phyloP scores from a whole-genome alignment of 2,113 vertebrate species.

The Petaurus breviceps region DNA sequence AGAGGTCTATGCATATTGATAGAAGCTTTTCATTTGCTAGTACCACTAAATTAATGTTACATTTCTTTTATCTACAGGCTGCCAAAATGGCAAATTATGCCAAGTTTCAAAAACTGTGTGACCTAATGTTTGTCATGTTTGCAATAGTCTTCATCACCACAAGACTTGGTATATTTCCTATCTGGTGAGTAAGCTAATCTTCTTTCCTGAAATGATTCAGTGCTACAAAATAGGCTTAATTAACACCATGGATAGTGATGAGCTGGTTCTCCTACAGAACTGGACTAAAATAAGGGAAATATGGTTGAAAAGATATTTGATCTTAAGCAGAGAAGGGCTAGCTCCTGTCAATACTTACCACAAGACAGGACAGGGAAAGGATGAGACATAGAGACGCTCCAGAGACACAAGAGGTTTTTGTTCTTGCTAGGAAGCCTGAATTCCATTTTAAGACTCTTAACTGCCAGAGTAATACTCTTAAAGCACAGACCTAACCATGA shows the following conservation, averaged over 20 bases:
- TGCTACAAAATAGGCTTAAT: not conserved
- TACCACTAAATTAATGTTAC: conserved; percentile 67
- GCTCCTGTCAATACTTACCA: not conserved
- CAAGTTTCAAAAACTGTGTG: conserved; percentile 98
- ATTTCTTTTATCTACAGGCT: conserved; percentile 88
- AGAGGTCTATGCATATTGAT: conserved; percentile 44
- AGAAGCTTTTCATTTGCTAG: conserved; percentile 62
- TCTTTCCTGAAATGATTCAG: conserved; percentile 51
- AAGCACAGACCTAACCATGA: not conserved
- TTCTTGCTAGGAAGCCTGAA: not conserved
- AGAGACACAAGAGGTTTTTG: not conserved
- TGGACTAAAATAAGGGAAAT: not conserved
- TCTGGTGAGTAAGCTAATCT: conserved; percentile 90
- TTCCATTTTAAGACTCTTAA: not conserved
- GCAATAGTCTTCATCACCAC: conserved; percentile 95
- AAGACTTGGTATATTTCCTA: conserved; percentile 93
- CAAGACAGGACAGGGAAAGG: not conserved
- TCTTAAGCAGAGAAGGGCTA: not conserved
- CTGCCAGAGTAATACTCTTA: not conserved
- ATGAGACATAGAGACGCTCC: not conserved
- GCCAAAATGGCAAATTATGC: conserved; percentile 99
- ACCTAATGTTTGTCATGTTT: conserved; percentile 96
- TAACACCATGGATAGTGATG: not conserved
- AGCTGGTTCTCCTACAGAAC: conserved; percentile 29
- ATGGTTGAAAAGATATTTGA: conserved; percentile 10